phyloP scores from a whole-genome alignment of 2,888 invertebrate genomes.

The Coelopa pilipes region DNA sequence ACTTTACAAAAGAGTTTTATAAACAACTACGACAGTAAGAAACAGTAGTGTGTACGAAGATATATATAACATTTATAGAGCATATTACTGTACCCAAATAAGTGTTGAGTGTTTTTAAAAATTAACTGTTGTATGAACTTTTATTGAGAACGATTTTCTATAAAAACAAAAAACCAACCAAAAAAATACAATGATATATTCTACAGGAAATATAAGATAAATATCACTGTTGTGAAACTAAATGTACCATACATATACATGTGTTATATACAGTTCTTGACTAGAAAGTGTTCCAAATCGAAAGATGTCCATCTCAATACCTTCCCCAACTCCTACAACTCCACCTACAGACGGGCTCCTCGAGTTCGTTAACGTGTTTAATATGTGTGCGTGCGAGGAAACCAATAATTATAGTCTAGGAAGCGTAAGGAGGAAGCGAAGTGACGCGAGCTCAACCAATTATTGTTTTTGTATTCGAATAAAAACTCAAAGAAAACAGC shows the following conservation, averaged over 20 bases:
- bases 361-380: too few relatives aligned
- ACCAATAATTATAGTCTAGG: too few relatives aligned
- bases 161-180: conserved; percentile 5
- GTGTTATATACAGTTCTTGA: background rate
- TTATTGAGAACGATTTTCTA: background rate
- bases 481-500: too few relatives aligned
- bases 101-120: conserved; percentile 32
- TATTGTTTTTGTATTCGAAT: too few relatives aligned
- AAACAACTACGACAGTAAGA: conserved; percentile 6
- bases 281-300: conserved; percentile 55
- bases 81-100: background rate
- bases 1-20: conserved; percentile 30
- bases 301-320: conserved; percentile 41
- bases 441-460: too few relatives aligned
- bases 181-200: conserved; percentile 30
- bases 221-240: background rate
- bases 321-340: too few relatives aligned
- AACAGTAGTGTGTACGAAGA: conserved; percentile 13
- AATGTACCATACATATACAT: background rate
- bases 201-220: background rate
- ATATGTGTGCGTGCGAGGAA: too few relatives aligned
- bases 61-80: background rate
- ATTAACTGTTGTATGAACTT: conserved; percentile 20
- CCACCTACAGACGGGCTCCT: too few relatives aligned
- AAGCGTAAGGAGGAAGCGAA: too few relatives aligned